A percentile compares a stretch with the other conserved stretches of the same genome.
Evolutionary conservation across 2,797 vertebrate species (phyloP).

Genomic region (Synanceia verrucosa): DNA sequence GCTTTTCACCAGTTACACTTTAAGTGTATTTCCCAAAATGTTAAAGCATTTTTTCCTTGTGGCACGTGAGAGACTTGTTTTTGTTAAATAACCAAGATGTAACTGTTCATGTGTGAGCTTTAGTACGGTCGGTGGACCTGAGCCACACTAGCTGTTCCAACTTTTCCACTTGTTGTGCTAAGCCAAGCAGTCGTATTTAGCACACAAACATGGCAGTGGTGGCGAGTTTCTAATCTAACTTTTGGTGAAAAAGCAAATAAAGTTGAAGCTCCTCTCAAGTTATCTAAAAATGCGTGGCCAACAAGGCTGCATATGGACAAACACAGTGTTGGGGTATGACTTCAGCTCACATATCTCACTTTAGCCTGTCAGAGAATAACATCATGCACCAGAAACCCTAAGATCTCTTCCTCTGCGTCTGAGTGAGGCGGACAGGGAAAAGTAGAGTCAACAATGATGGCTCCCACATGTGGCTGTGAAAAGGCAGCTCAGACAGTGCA

Average conservation of each 20-base stretch:
- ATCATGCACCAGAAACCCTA: constrained; percentile 39
- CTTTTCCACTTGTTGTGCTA: not conserved
- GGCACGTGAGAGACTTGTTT: too few species aligned
- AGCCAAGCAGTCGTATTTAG: not conserved
- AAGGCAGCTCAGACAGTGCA: constrained; percentile 43
- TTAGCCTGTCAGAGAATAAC: constrained; percentile 49
- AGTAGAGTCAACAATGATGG: constrained; percentile 61
- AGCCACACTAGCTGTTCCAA: not conserved
- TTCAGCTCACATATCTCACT: constrained; percentile 52
- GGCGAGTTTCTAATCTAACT: not conserved
- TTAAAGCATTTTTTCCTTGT: too few species aligned
- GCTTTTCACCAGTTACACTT: too few species aligned
- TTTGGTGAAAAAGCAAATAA: not conserved
- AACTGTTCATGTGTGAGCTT: not conserved
- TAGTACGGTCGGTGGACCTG: not conserved
- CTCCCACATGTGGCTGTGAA: constrained; percentile 73
- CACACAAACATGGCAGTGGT: not conserved
- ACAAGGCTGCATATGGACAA: constrained; percentile 20
- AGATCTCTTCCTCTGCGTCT: constrained; percentile 52
- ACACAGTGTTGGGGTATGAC: constrained; percentile 27
- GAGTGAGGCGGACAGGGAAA: constrained; percentile 52
- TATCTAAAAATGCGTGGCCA: constrained; percentile 14
- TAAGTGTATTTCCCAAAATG: too few species aligned
- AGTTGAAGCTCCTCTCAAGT: not conserved
- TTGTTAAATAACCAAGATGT: too few species aligned